phyloP scores from a whole-genome alignment of 2,888 invertebrate species.

The Smittia aterrima region DNA sequence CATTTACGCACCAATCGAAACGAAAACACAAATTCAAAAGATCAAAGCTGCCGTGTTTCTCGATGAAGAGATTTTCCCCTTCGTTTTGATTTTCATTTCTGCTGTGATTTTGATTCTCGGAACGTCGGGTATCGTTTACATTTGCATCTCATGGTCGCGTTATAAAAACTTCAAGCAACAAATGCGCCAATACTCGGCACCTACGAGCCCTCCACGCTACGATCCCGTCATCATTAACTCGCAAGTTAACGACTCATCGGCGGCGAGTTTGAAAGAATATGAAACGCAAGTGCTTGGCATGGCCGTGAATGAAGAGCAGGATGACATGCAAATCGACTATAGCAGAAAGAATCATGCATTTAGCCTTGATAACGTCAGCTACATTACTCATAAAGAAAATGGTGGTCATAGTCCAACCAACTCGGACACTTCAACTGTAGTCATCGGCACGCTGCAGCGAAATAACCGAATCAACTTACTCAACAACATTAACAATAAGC shows the following conservation, averaged over 20 bases:
- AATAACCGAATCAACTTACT: slow-evolving; percentile 52
- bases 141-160: slow-evolving; percentile 91
- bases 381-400: slow-evolving; percentile 78
- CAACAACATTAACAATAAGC: slow-evolving; percentile 49
- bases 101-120: slow-evolving; percentile 86
- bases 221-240: slow-evolving; percentile 63
- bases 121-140: slow-evolving; percentile 84
- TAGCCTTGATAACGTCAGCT: slow-evolving; percentile 84
- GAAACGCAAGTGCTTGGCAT: slow-evolving; percentile 92
- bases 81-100: slow-evolving; percentile 83
- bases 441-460: slow-evolving; percentile 60
- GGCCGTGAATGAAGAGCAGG: slow-evolving; percentile 84
- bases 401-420: slow-evolving; percentile 79
- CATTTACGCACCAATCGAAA: slow-evolving; percentile 59
- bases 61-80: slow-evolving; percentile 76
- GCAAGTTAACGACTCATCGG: slow-evolving; percentile 51
- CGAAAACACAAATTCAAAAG: slow-evolving; percentile 52
- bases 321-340: slow-evolving; percentile 80
- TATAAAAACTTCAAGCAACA: slow-evolving; percentile 86
- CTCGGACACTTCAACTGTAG: slow-evolving; percentile 80
- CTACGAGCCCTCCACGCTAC: slow-evolving; percentile 62
- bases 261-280: slow-evolving; percentile 77
- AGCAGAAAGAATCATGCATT: slow-evolving; percentile 85
- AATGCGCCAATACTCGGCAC: slow-evolving; percentile 71
- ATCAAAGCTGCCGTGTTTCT: slow-evolving; percentile 58